phyloP scores from a whole-genome alignment of 2,797 vertebrate genomes.

The Cyclura pinguis region DNA sequence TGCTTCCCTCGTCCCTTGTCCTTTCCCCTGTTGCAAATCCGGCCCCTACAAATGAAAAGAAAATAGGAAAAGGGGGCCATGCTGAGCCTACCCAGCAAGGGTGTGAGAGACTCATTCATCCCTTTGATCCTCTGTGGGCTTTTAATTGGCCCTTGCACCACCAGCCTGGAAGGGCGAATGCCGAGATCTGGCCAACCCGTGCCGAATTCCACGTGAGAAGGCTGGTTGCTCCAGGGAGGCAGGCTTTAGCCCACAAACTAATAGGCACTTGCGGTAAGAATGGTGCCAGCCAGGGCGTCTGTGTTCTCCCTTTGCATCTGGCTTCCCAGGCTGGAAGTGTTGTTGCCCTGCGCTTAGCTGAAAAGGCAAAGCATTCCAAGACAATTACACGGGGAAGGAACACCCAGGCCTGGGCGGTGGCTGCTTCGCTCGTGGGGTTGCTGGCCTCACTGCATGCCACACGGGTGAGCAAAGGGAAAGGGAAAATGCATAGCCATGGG shows the following conservation, averaged over 20 bases:
- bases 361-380: slow-evolving; percentile 25
- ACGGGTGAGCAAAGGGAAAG: background rate
- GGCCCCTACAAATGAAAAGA: background rate
- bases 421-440: background rate
- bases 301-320: background rate
- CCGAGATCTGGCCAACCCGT: fast-evolving
- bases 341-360: background rate
- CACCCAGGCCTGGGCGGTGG: background rate
- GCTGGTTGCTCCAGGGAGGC: slow-evolving; percentile 2
- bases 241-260: background rate
- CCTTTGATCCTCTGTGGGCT: too few species aligned
- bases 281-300: background rate
- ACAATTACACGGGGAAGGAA: background rate
- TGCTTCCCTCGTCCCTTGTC: background rate
- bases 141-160: background rate
- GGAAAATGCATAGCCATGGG: slow-evolving; percentile 8
- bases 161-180: background rate
- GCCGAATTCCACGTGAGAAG: slow-evolving; percentile 1
- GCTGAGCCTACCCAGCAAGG: background rate
- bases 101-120: background rate
- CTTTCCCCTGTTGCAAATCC: too few species aligned
- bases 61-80: background rate
- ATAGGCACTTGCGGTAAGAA: slow-evolving; percentile 21
- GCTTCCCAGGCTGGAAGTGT: background rate
- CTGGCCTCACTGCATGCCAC: background rate